phyloP scores from a whole-genome alignment of 2,113 vertebrate genomes.

The Dromiciops gliroides region DNA sequence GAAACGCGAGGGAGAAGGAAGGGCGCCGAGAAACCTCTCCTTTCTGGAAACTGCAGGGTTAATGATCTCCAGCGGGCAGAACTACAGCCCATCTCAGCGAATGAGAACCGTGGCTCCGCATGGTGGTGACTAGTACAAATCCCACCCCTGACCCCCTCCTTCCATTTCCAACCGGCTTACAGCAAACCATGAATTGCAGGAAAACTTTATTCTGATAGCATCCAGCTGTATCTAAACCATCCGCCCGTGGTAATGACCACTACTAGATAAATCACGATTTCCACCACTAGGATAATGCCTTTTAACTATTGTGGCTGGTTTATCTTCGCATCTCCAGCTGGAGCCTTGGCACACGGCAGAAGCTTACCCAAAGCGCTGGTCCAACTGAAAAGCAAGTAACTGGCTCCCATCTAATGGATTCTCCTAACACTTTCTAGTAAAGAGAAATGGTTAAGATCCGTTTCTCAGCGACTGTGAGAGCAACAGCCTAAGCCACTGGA shows the following conservation, averaged over 20 bases:
- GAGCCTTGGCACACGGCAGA: neutral
- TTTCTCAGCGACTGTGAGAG: neutral
- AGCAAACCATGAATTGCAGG: neutral
- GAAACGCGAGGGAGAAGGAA: neutral
- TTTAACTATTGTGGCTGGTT: neutral
- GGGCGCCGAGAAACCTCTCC: neutral
- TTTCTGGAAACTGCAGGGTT: neutral
- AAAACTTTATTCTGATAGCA: neutral
- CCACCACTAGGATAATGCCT: neutral
- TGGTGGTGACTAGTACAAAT: neutral
- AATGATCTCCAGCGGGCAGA: neutral
- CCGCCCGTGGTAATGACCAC: neutral
- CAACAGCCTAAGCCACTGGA: neutral
- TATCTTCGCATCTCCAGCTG: neutral
- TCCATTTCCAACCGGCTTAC: neutral
- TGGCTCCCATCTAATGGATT: neutral
- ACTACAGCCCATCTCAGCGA: neutral
- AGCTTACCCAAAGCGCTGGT: neutral
- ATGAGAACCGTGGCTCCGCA: neutral
- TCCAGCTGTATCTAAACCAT: neutral
- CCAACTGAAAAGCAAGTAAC: neutral
- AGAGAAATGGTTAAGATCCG: neutral
- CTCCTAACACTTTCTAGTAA: neutral
- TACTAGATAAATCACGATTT: neutral
- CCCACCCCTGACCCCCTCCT: neutral